A percentile compares a stretch with the other conserved stretches of the same genome.
phyloP scores from a whole-genome alignment of 2,113 vertebrate genomes.

The Apodemus speciosus region DNA sequence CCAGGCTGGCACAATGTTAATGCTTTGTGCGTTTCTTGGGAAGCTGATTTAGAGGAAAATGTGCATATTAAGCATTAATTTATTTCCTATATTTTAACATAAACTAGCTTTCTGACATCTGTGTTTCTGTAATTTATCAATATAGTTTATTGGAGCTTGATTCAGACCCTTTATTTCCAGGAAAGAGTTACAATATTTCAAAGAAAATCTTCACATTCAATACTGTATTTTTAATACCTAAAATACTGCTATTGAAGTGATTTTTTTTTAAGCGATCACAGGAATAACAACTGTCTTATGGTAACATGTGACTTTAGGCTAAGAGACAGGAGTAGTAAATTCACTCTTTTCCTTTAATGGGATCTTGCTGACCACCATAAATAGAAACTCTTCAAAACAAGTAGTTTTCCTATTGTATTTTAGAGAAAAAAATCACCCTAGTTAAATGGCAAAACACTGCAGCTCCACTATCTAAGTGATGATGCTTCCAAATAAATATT shows the following conservation, averaged over 20 bases:
- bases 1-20: slow-evolving; percentile 33
- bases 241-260: slow-evolving; percentile 64
- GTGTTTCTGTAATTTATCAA: slow-evolving; percentile 73
- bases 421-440: slow-evolving; percentile 45
- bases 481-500: slow-evolving; percentile 54
- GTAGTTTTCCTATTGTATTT: slow-evolving; percentile 12
- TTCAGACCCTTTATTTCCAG: slow-evolving; percentile 64
- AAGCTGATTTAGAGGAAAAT: slow-evolving; percentile 45
- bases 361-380: slow-evolving; percentile 37
- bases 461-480: slow-evolving; percentile 21
- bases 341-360: slow-evolving; percentile 36
- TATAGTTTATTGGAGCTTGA: slow-evolving; percentile 73
- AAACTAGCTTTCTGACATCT: slow-evolving; percentile 48
- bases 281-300: slow-evolving; percentile 77
- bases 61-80: slow-evolving; percentile 22
- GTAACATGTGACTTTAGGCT: slow-evolving; percentile 80
- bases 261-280: slow-evolving; percentile 75
- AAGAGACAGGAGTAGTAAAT: slow-evolving; percentile 59
- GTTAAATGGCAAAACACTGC: slow-evolving; percentile 21
- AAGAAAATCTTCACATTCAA: slow-evolving; percentile 72
- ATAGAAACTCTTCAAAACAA: slow-evolving; percentile 56
- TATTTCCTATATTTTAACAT: slow-evolving; percentile 39
- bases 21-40: not conserved
- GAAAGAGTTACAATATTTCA: slow-evolving; percentile 77
- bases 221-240: slow-evolving; percentile 59